Base-by-base conservation (phyloP, 2,797 vertebrate species). In the Pempheris klunzingeri region DNA sequence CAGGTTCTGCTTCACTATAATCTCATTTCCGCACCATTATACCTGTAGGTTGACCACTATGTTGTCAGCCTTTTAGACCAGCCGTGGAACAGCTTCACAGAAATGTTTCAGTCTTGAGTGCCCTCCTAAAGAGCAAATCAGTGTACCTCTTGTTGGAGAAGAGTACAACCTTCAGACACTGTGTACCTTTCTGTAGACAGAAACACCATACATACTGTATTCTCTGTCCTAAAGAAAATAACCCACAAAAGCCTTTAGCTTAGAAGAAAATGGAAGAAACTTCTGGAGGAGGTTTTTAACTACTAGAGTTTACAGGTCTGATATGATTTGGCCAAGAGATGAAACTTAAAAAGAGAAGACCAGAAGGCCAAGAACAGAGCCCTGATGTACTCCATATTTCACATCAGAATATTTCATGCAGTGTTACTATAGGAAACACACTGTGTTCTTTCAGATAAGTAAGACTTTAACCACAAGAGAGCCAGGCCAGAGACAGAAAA, bases 21-120 rank as follows among this genome's bases (percentile, higher is more conserved):
- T 77, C 66, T 82, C n/a, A 85, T 88, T 80, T 84, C 64, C 63
- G 58, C 82, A 28, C 63, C 54, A 63, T 68, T 71, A 57, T 61
- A 80, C 55, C 50, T 74, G 43, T 52, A 17, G 38, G 58, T 50
- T 63, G 50, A 60, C 54, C 22, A 52, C 66, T 57, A 41, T 49
- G 36, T 69, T 57, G 14, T 50, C 24, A 9, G 52, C 47, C 55
- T 78, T 74, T 74, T 44, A 44, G 32, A 59, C 39, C 36, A 1
- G 46, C 61, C n/a, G n/a, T 34, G 1, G 1, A 69, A 63, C 73
- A 55, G 73, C 58, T 53, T 73, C 53, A 71, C 53, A 24, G 52
- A 69, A 49, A 80, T 71, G 36, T 61, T 77, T 74, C 7, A 28
- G 58, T 38, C 69, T 70, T 68, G 72, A 86, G 63, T 80, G 79